Conservation (phyloP, 2,113 vertebrate genomes). For the Pavo muticus region DNA sequence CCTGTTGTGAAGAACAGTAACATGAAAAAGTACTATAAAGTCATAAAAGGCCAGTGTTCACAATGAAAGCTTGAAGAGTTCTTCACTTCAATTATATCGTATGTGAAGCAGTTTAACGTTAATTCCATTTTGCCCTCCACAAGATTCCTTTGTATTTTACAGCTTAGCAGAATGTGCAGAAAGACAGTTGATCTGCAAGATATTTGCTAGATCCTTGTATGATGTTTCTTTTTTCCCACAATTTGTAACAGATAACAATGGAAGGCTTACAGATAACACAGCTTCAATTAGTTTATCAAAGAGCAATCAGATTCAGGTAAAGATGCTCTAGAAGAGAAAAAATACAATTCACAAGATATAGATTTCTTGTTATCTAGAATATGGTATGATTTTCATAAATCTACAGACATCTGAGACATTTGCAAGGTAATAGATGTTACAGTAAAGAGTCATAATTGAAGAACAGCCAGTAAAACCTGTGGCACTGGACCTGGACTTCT, state of each 20-base stretch:
- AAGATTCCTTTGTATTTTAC: background rate
- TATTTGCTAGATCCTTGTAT: background rate
- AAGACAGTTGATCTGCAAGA: background rate
- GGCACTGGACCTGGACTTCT: background rate
- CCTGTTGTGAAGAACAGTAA: background rate
- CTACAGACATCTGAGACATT: background rate
- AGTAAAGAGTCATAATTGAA: background rate
- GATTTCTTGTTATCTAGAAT: background rate
- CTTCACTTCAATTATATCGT: background rate
- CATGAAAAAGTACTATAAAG: background rate
- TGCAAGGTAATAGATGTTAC: background rate
- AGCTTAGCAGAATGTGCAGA: background rate
- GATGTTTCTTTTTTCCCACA: background rate
- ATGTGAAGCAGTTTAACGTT: background rate
- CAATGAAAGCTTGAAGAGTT: background rate
- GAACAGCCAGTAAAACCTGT: background rate
- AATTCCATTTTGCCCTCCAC: background rate
- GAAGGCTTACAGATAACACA: background rate
- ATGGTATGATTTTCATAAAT: background rate
- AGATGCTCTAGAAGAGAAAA: background rate
- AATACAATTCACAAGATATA: fast-evolving
- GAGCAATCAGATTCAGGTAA: background rate
- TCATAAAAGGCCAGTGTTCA: background rate
- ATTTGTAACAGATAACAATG: background rate
- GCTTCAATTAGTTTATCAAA: background rate